Percentiles rank a stretch among this genome's conserved stretches.
These are phyloP conservation scores for Crotalus horridus DNA, from an alignment of 2,113 vertebrate species.

Conservation along the genomic window DNA sequence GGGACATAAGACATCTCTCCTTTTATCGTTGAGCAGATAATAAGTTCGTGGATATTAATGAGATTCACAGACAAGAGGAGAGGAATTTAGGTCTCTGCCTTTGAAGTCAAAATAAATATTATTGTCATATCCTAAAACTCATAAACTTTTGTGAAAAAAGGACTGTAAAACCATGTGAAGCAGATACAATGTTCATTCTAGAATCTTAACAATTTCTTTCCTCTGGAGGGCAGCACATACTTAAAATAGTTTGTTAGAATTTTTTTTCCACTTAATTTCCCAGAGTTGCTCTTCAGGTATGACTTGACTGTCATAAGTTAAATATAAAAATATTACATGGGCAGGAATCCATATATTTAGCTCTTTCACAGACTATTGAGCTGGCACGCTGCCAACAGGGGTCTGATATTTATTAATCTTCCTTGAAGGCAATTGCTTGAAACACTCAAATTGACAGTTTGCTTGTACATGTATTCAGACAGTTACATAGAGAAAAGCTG, in stretches of 20 bases:
- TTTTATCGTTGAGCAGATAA: not conserved
- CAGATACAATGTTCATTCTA: not conserved
- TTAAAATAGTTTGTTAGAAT: not conserved
- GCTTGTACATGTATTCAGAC: not conserved
- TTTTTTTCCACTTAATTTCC: too few species aligned
- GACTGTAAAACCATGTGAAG: not conserved
- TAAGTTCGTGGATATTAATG: not conserved
- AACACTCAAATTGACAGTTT: not conserved
- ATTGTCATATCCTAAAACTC: not conserved
- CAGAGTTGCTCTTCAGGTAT: not conserved
- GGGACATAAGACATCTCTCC: not conserved
- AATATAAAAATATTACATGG: not conserved
- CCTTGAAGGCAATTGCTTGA: not conserved
- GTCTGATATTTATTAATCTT: not conserved
- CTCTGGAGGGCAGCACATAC: constrained; percentile 19
- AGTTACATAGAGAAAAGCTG: not conserved
- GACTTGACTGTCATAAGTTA: not conserved
- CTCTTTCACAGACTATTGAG: not conserved
- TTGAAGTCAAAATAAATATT: not conserved
- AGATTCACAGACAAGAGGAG: not conserved
- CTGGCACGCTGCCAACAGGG: not conserved
- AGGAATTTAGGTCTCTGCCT: not conserved
- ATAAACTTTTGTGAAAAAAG: not conserved
- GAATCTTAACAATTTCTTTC: not conserved
- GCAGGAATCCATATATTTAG: not conserved